phyloP scores from a whole-genome alignment of 2,888 invertebrate genomes.

The Heliconius ismenius region DNA sequence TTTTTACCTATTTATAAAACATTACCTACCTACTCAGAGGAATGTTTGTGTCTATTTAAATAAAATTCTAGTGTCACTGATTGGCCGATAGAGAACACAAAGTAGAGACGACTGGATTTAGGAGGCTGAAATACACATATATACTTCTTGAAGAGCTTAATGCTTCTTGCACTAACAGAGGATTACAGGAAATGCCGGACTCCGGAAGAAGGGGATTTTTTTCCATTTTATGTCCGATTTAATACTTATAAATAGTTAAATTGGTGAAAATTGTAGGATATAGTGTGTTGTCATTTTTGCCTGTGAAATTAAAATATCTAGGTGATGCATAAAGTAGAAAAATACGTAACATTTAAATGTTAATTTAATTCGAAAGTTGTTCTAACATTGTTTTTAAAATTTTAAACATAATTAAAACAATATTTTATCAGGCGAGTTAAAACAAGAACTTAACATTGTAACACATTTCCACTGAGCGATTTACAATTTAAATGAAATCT shows the following conservation, averaged over 20 bases:
- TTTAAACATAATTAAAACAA: neutral
- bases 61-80: neutral
- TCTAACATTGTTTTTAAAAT: slow-evolving; percentile 1
- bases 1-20: neutral
- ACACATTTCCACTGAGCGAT: slow-evolving; percentile 39
- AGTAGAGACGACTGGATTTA: too few relatives aligned
- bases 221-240: too few relatives aligned
- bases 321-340: neutral
- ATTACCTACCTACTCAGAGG: too few relatives aligned
- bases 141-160: too few relatives aligned
- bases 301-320: too few relatives aligned
- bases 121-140: neutral
- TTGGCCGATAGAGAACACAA: too few relatives aligned
- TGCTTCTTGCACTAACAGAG: too few relatives aligned
- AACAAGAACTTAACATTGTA: slow-evolving; percentile 39
- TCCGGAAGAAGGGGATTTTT: neutral
- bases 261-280: neutral
- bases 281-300: too few relatives aligned
- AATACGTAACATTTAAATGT: neutral
- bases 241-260: neutral
- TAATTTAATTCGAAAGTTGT: neutral
- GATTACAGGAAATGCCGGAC: neutral
- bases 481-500: slow-evolving; percentile 44
- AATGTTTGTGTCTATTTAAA: neutral
- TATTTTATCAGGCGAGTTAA: slow-evolving; percentile 25